phyloP scores from a whole-genome alignment of 2,888 invertebrate species.

The Metopia argyrocephala region DNA sequence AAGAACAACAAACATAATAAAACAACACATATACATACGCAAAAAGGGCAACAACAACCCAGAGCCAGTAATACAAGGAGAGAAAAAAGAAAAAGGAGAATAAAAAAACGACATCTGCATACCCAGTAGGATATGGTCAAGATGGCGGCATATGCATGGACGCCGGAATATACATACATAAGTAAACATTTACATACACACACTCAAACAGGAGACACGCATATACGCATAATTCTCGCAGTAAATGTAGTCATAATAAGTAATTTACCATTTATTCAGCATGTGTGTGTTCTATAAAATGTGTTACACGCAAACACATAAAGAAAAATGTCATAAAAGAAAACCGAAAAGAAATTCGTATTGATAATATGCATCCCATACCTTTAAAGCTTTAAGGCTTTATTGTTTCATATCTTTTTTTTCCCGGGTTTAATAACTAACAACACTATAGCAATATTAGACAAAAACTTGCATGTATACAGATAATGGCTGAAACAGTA shows the following conservation, averaged over 20 bases:
- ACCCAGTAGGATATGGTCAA: conserved; percentile 74
- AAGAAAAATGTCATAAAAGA: not conserved
- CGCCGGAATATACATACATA: conserved; percentile 8
- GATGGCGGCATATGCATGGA: conserved; percentile 67
- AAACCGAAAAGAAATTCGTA: not conserved
- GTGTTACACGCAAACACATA: not conserved
- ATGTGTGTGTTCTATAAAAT: not conserved
- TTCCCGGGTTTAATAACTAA: not conserved
- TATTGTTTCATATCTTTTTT: not conserved
- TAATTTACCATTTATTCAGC: not conserved
- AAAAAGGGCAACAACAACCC: not conserved
- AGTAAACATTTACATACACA: not conserved
- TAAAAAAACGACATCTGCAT: conserved; percentile 69
- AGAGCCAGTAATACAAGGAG: not conserved
- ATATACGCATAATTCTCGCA: not conserved
- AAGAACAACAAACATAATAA: not conserved
- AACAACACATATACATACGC: not conserved
- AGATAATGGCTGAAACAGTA: not conserved
- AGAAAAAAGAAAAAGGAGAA: not conserved
- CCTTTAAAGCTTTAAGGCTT: not conserved
- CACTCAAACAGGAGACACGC: not conserved
- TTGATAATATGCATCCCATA: not conserved
- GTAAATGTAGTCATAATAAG: not conserved
- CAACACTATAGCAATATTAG: not conserved
- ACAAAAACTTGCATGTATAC: too few species aligned